Percentiles rank a stretch among this genome's conserved stretches.
Evolutionary conservation across 2,113 vertebrate species (phyloP).

Genomic region (Electrona antarctica): DNA sequence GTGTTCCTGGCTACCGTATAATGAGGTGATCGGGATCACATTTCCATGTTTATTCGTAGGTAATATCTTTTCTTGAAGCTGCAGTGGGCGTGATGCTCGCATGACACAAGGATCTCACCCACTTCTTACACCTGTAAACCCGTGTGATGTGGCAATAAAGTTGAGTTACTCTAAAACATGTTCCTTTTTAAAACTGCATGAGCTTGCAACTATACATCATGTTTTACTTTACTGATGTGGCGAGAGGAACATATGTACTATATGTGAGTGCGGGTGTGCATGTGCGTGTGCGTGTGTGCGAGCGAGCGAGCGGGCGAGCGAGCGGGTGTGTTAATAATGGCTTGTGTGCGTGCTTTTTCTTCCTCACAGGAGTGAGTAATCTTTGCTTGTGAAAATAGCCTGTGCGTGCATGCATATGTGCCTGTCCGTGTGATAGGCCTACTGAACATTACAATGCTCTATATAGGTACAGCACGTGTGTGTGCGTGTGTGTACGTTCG

Average conservation of each 20-base stretch:
- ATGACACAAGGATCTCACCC: too few species aligned
- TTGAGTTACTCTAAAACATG: too few species aligned
- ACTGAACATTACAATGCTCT: too few species aligned
- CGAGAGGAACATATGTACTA: neutral
- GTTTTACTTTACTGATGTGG: neutral
- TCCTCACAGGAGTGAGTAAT: constrained; percentile 15
- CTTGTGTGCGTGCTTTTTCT: constrained; percentile 17
- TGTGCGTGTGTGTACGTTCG: neutral
- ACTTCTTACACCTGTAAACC: too few species aligned
- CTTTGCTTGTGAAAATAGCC: constrained; percentile 25
- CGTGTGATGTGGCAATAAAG: too few species aligned
- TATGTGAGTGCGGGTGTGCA: constrained; percentile 18
- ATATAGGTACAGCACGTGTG: neutral
- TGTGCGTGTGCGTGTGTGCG: constrained; percentile 15
- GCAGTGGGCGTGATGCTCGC: too few species aligned
- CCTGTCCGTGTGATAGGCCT: too few species aligned
- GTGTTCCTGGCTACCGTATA: constrained; percentile 5
- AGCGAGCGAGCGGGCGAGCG: constrained; percentile 24
- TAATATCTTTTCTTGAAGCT: neutral
- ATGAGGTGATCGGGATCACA: constrained; percentile 9
- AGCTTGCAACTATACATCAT: too few species aligned
- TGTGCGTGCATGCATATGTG: neutral
- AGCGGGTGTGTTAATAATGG: constrained; percentile 1
- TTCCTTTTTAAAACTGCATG: too few species aligned
- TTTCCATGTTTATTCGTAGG: constrained; percentile 58